These are phyloP conservation scores for Varecia variegata DNA, from an alignment of 2,797 vertebrate species.

Conservation along the genomic window DNA sequence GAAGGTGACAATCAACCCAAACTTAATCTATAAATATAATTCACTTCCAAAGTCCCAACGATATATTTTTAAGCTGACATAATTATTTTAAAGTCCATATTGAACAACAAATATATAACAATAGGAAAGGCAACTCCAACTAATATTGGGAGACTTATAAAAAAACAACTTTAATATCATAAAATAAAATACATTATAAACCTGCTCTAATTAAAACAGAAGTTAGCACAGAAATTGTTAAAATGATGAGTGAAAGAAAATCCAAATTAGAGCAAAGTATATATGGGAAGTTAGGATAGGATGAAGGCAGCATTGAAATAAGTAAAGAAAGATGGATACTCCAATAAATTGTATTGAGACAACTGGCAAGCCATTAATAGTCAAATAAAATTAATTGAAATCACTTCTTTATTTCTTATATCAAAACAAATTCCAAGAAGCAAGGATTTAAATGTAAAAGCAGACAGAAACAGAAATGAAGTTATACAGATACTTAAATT, in stretches of 20 bases:
- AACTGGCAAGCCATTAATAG: not conserved
- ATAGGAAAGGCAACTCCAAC: not conserved
- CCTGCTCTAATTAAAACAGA: not conserved
- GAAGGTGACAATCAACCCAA: not conserved
- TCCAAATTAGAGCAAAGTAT: not conserved
- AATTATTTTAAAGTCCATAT: not conserved
- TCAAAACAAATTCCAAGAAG: not conserved
- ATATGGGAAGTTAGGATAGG: not conserved
- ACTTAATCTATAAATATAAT: not conserved
- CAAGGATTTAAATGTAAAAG: not conserved
- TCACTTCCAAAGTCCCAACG: not conserved
- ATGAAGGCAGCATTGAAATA: not conserved
- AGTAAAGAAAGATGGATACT: not conserved
- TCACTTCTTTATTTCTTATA: not conserved
- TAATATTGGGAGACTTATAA: not conserved
- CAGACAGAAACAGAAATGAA: not conserved
- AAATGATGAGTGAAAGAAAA: not conserved
- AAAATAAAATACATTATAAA: not conserved
- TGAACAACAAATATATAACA: not conserved
- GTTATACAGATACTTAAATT: not conserved
- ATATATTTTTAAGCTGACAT: not conserved
- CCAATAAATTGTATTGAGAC: not conserved
- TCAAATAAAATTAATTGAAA: not conserved
- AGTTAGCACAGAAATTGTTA: not conserved
- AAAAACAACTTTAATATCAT: not conserved